phyloP scores from a whole-genome alignment of 1,140 invertebrate species.

The Apis dorsata region DNA sequence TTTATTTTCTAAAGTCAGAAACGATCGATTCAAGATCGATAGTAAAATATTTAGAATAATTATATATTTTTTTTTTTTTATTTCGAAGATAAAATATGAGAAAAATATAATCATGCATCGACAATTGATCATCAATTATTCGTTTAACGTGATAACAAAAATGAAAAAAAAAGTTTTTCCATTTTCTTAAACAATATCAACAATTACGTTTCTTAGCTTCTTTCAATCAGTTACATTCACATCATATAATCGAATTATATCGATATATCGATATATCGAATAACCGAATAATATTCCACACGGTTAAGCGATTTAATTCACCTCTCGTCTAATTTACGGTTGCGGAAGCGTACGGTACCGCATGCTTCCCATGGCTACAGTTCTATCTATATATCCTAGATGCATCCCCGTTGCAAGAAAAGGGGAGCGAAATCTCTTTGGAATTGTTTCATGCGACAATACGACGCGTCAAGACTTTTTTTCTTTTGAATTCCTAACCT shows the following conservation, averaged over 20 bases:
- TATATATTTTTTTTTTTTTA: too few relatives aligned
- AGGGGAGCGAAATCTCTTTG: constrained; percentile 24
- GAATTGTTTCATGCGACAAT: constrained; percentile 25
- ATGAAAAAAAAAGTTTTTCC: background rate
- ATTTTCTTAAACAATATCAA: background rate
- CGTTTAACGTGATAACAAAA: background rate
- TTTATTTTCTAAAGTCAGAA: background rate
- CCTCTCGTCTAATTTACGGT: constrained; percentile 71
- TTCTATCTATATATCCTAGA: constrained; percentile 45
- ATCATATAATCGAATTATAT: background rate
- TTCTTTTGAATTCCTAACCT: background rate
- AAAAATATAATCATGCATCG: too few relatives aligned
- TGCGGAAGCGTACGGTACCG: constrained; percentile 60
- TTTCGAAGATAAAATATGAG: too few relatives aligned
- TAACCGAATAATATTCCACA: constrained; percentile 63
- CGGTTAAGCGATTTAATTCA: constrained; percentile 58
- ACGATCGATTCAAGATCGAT: background rate
- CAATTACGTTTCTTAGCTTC: background rate
- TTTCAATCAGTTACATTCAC: background rate
- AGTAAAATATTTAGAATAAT: too few relatives aligned
- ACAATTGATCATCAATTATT: background rate
- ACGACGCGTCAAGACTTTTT: background rate
- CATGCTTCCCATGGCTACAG: constrained; percentile 33
- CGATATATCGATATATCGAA: constrained; percentile 41
- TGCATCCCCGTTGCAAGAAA: constrained; percentile 22